Evolutionary conservation across 92 coral and sea anemone species (phyloP), one percentile per base, ranked within the genome.

Genomic region (Ricordea florida): DNA sequence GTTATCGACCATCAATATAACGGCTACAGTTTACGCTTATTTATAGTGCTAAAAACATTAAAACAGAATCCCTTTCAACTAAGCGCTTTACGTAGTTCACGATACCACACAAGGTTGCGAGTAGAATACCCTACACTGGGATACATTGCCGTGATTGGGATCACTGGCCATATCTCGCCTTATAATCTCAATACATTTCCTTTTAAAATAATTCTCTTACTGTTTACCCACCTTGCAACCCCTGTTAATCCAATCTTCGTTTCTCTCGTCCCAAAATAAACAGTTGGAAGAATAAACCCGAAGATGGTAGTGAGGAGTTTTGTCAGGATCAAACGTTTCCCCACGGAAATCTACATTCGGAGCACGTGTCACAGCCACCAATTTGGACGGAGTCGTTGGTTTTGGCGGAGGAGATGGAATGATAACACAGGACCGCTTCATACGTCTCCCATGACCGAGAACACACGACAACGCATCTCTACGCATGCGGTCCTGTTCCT

Each of bases 351-450:
- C 98, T 20, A 65, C 70, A 36, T 84, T 85, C n/a, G 91, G 64
- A 8, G 93, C 74, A 13, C 63, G 62, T 14, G 78, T 80, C 35
- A 92, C 89, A 14, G 18, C 55, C 68, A 30, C 34, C 18, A 24
- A 40, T 17, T 63, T 76, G 15, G 85, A 51, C 1, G 81, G 73
- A 6, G 88, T 83, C 0, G 97, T 82, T 1, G 97, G 98, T 42
- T 82, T 87, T 1, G 97, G 92, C 17, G 98, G 98, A 9, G 98
- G 93, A 16, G 98, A 72, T 0, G 97, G 98, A 24, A 93, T 93
- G 34, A 93, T 74, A 11, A 93, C 98, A 52, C 98, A 93, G 10
- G 98, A 93, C 21, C 98, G 80, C 24, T 82, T 92, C 72, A 80
- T 77, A 48, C 98, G 88, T n/a, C n/a, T n/a, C 0, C 86, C 85